Base-by-base conservation (phyloP, 2,888 invertebrate species). In the Darwinula stevensoni region DNA sequence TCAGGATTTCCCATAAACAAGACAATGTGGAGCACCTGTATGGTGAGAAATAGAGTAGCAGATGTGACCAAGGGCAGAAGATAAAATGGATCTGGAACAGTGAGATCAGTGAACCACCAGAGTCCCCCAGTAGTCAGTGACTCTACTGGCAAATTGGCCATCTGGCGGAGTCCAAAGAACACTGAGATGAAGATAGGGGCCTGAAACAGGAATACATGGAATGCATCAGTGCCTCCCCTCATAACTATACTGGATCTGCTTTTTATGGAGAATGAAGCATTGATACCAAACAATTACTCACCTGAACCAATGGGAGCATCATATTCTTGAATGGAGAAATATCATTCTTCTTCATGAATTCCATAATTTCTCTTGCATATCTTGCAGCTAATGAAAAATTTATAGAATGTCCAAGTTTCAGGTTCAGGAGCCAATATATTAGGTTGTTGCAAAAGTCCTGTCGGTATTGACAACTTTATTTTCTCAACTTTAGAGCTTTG, bases 91-190 rank as follows among this genome's bases (percentile, higher is more conserved):
- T 97, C 97, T 3, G 73, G 61, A 6, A 78, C 50, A 1, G 88
- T 84, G 29, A 97, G 59, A 58, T 99, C 86, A 3, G 62, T 56
- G 48, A 97, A 88, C 94, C 94, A 97, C 43, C 61, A 66, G 2
- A 80, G 40, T 1, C 97, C 97, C 17, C 94, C 94, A 2, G 63
- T 57, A 38, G 64, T 61, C 61, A 94, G 62, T 46, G 84, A 84
- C 27, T 78, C 80, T 18, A 97, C 74, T 2, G 88, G 91, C 17
- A 70, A 61, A 44, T 69, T 71, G 2, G 82, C 67, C 88, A 97
- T 88, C 38, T 63, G 57, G 41, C 78, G 61, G 30, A 97, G 52
- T 0, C 71, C 80, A 54, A 76, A 61, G 47, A 88, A 94, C 48
- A 84, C 74, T 1, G 88, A 84, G 38, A 91, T 53, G 48, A 94